phyloP scores from a whole-genome alignment of 2,888 invertebrate species.

The Brassicogethes aeneus region DNA sequence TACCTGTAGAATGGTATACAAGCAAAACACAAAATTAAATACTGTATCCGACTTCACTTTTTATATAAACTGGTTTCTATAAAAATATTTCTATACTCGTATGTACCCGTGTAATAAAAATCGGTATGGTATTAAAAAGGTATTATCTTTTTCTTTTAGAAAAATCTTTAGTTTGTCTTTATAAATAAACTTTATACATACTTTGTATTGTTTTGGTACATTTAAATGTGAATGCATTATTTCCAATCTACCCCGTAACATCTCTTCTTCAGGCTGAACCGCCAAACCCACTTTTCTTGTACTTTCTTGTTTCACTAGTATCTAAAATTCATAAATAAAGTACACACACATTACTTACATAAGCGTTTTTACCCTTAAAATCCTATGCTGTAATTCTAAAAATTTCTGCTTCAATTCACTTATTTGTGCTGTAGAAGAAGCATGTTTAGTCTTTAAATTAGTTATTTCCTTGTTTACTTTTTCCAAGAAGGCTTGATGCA shows the following conservation, averaged over 20 bases:
- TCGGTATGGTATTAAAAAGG: no score
- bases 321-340: slow-evolving; percentile 43
- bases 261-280: slow-evolving; percentile 84
- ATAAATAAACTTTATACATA: no score
- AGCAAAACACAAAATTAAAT: no score
- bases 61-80: no score
- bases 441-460: slow-evolving; percentile 71
- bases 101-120: no score
- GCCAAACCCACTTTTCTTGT: slow-evolving; percentile 81
- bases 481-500: slow-evolving; percentile 73
- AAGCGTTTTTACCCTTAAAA: slow-evolving; percentile 56
- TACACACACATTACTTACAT: neutral
- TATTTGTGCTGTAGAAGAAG: slow-evolving; percentile 70
- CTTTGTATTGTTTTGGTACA: slow-evolving; percentile 87
- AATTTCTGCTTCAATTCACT: slow-evolving; percentile 75
- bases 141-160: no score
- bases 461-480: slow-evolving; percentile 70
- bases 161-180: no score
- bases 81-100: no score
- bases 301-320: slow-evolving; percentile 81
- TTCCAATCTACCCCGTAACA: slow-evolving; percentile 77
- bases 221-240: slow-evolving; percentile 79
- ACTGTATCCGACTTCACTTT: no score
- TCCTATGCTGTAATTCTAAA: slow-evolving; percentile 72
- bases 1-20: no score